phyloP scores from a whole-genome alignment of 1,140 invertebrate genomes.

The Ceratitis capitata region DNA sequence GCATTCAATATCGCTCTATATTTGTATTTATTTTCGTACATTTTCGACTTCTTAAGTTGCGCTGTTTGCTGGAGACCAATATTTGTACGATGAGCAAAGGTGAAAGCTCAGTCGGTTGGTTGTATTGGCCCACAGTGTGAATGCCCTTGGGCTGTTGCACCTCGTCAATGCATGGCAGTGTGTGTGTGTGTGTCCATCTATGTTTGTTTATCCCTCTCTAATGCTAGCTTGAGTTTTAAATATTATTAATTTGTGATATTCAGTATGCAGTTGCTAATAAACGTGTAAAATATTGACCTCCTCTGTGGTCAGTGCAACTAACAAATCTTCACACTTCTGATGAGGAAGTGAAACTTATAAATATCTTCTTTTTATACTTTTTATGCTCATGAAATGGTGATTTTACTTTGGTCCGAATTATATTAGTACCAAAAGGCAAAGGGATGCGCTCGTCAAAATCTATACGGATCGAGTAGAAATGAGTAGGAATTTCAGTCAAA shows the following conservation, averaged over 20 bases:
- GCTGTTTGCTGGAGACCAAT: neutral
- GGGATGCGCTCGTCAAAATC: too few species aligned
- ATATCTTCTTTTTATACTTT: too few species aligned
- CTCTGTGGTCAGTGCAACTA: neutral
- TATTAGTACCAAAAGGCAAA: too few species aligned
- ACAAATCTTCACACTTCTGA: neutral
- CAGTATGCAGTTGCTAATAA: neutral
- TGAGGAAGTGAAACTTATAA: neutral
- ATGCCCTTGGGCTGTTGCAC: neutral
- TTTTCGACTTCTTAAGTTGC: neutral
- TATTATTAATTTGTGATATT: neutral
- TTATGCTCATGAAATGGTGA: too few species aligned
- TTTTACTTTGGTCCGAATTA: too few species aligned
- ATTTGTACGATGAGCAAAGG: too few species aligned
- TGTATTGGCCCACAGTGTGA: neutral
- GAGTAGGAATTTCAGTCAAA: too few species aligned
- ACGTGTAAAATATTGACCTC: neutral
- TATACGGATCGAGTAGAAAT: too few species aligned
- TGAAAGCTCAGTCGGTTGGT: rapidly evolving
- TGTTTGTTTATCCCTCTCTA: neutral
- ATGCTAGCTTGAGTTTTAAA: too few species aligned
- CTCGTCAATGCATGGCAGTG: neutral
- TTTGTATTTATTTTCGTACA: neutral
- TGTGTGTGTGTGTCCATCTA: neutral
- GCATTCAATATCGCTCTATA: neutral